Base-by-base conservation (phyloP, 2,113 vertebrate genomes). In the Fukomys damarensis region DNA sequence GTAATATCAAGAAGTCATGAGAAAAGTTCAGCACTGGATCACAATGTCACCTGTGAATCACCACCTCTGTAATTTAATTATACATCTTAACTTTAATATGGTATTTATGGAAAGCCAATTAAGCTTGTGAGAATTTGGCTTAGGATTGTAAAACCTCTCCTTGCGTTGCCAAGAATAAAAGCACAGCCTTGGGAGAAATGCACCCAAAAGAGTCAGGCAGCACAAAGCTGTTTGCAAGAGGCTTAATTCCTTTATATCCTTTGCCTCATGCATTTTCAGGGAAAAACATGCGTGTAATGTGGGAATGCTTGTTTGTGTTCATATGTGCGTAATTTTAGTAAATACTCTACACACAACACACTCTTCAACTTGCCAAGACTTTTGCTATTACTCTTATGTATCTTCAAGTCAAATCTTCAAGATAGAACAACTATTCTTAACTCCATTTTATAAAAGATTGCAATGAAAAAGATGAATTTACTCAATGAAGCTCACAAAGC, bases 51-150 rank as follows among this genome's bases (percentile, higher is more conserved):
- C 52, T 88, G 79, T 13, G 43, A 74, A 20, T 49, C 5, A 94
- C 59, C 26, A 80, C 46, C 72, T 30, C 32, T 72, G 26, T 30
- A 86, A 89, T 95, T 86, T 96, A n/a, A n/a, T 96, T 96, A 30
- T 5, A 58, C 22, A n/a, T 65, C 17, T 52, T 88, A 56, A 77
- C 79, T 96, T 94, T 70, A 97, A 93, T 87, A 11, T 3, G 72
- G 0, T 41, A 76, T 85, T 96, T 93, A 26, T 32, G 63, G 6
- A 52, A 96, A 46, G 19, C 30, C 52, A 94, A 16, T 65, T 66
- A 82, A 10, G 1, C 24, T 83, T 79, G 12, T 63, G 38, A 16
- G 90, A 86, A 90, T 96, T 94, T 97, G 38, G 61, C 4, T 83
- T 46, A 41, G 4, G 43, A 91, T 43, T 82, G 8, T 65, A 4